Evolutionary conservation across 1,140 invertebrate species (phyloP).

Genomic region (Epicauta chinensis): DNA sequence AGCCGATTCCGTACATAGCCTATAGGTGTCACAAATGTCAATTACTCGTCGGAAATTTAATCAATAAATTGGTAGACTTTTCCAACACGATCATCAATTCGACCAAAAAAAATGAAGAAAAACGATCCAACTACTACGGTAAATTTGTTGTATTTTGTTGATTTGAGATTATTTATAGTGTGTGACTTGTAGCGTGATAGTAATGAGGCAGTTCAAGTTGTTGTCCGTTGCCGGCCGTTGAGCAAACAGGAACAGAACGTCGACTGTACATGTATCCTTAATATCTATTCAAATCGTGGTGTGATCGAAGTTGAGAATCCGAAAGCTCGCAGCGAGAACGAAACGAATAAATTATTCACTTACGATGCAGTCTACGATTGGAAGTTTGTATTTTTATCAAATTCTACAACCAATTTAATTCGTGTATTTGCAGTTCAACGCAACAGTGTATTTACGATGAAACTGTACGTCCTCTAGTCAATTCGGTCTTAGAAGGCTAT

Average conservation of each 20-base stretch:
- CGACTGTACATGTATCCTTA: slow-evolving; percentile 63
- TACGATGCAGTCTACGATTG: slow-evolving; percentile 92
- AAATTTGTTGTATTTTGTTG: too few species aligned
- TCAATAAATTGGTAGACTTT: too few species aligned
- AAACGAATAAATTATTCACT: slow-evolving; percentile 72
- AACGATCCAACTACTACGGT: too few species aligned
- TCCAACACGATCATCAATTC: too few species aligned
- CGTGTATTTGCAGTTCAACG: slow-evolving; percentile 54
- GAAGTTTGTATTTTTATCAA: slow-evolving; percentile 41
- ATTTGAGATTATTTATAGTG: too few species aligned
- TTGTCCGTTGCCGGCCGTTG: slow-evolving; percentile 85
- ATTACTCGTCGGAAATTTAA: too few species aligned
- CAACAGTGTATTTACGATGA: slow-evolving; percentile 95
- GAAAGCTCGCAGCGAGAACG: slow-evolving; percentile 48
- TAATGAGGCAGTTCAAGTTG: slow-evolving; percentile 81
- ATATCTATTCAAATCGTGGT: slow-evolving; percentile 56
- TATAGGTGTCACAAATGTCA: too few species aligned
- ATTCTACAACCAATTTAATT: slow-evolving; percentile 4
- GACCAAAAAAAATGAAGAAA: too few species aligned
- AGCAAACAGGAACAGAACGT: slow-evolving; percentile 73
- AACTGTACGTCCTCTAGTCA: slow-evolving; percentile 87
- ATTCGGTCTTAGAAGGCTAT: slow-evolving; percentile 91
- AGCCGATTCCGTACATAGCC: too few species aligned
- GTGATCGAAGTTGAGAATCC: slow-evolving; percentile 62
- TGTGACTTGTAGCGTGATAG: too few species aligned